Evolutionary conservation across 2,113 vertebrate species (phyloP), one percentile per base, ranked within the genome.

Genomic region (Lonchura striata): DNA sequence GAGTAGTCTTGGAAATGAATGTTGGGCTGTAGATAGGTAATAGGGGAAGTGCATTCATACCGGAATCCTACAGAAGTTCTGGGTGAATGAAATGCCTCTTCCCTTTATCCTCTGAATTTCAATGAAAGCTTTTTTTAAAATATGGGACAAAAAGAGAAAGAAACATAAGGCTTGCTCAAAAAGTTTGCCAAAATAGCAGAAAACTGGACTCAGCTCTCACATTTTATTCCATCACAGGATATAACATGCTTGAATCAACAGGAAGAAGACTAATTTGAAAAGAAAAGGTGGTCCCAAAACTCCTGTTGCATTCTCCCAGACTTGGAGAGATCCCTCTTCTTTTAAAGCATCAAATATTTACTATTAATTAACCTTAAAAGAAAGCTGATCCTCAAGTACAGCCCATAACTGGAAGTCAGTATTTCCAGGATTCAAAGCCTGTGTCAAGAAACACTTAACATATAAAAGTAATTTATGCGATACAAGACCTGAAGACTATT

Each of bases 51-150:
- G 69, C 72, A 92, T 82, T 84, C 46, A 79, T 71, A 93, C 49
- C 79, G 31, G 15, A 93, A 82, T 56, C 31, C 50, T 56, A 69
- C 22, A 85, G 44, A 87, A 76, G 37, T 46, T 79, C 41, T 6
- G 2, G 24, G 42, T 86, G 59, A 93, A 90, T 65, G 12, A 80
- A 92, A 72, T 1, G 1, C 12, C 35, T 93, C 16, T 69, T 75
- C 31, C n/a, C 80, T 90, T 93, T 76, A 39, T 85, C 13, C 46
- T 72, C 59, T 65, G 54, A 77, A 80, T 88, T 74, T 61, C 39
- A 74, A 33, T 49, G 54, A 90, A 90, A 70, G n/a, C 1, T 69
- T 92, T 21, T 64, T 86, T n/a, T 41, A n/a, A n/a, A 39, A 87
- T 64, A 69, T 13, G 27, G 44, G 94, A 82, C 42, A 75, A 68